Conservation (phyloP, 1,140 invertebrate genomes). For the Trichonephila clavipes region DNA sequence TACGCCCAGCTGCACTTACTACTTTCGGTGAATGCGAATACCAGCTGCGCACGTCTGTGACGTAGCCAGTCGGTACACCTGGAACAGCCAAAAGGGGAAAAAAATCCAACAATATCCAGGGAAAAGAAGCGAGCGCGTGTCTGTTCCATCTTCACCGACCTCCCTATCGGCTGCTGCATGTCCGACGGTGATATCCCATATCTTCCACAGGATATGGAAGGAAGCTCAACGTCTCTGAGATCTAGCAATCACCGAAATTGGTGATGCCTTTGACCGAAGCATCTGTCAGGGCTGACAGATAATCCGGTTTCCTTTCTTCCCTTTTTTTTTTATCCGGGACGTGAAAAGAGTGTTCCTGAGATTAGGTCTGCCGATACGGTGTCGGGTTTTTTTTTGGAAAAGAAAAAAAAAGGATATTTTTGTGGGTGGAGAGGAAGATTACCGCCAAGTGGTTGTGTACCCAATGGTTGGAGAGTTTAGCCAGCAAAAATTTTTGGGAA, state of each 20-base stretch:
- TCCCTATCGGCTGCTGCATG: neutral
- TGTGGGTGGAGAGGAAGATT: slow-evolving; percentile 19
- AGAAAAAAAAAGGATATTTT: slow-evolving; percentile 2
- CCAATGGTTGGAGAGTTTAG: neutral
- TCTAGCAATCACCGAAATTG: slow-evolving; percentile 30
- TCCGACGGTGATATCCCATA: neutral
- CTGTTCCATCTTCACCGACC: neutral
- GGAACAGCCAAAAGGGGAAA: neutral
- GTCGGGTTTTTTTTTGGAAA: neutral
- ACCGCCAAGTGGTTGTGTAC: slow-evolving; percentile 14
- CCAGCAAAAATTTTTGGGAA: neutral
- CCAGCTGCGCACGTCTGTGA: slow-evolving; percentile 57
- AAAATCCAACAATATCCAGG: neutral
- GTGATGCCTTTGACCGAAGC: slow-evolving; percentile 39
- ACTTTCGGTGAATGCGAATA: slow-evolving; percentile 47
- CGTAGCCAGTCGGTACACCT: slow-evolving; percentile 17
- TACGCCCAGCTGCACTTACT: neutral
- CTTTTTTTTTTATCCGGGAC: neutral
- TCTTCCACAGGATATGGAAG: neutral
- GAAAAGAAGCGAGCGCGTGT: neutral
- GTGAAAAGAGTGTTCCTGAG: slow-evolving; percentile 38
- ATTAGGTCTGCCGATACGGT: slow-evolving; percentile 46
- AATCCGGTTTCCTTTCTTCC: slow-evolving; percentile 9
- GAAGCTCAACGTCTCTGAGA: neutral
- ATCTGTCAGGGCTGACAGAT: slow-evolving; percentile 70